Evolutionary conservation across 2,113 vertebrate species (phyloP).

Genomic region (Rhombomys opimus): DNA sequence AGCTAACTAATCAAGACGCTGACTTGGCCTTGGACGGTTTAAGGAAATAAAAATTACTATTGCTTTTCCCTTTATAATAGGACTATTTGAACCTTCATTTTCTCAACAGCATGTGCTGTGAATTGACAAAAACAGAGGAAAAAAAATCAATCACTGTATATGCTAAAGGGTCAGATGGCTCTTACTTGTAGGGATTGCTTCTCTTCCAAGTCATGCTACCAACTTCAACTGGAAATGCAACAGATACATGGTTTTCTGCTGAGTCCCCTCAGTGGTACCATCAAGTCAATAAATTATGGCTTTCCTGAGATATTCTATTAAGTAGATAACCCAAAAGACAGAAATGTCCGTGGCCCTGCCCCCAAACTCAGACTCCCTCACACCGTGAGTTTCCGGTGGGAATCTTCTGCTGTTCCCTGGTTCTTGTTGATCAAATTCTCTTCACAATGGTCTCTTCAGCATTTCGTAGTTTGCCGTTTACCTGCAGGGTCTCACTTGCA

Average conservation of each 20-base stretch:
- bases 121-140: slow-evolving; percentile 23
- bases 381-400: neutral
- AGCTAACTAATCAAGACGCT: slow-evolving; percentile 42
- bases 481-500: neutral
- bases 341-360: neutral
- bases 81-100: slow-evolving; percentile 58
- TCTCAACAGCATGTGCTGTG: slow-evolving; percentile 8
- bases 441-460: neutral
- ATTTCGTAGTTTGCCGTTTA: neutral
- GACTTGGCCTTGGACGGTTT: slow-evolving; percentile 57
- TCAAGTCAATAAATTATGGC: neutral
- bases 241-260: neutral
- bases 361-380: neutral
- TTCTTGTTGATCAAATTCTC: neutral
- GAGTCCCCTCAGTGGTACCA: neutral
- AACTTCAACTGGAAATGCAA: neutral
- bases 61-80: neutral
- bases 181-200: neutral
- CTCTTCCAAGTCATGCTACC: neutral
- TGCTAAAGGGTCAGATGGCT: neutral
- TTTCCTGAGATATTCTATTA: neutral
- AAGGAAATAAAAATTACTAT: slow-evolving; percentile 63
- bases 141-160: neutral
- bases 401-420: neutral
- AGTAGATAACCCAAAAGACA: neutral